phyloP scores from a whole-genome alignment of 2,888 invertebrate genomes.

The Tetragonisca angustula region DNA sequence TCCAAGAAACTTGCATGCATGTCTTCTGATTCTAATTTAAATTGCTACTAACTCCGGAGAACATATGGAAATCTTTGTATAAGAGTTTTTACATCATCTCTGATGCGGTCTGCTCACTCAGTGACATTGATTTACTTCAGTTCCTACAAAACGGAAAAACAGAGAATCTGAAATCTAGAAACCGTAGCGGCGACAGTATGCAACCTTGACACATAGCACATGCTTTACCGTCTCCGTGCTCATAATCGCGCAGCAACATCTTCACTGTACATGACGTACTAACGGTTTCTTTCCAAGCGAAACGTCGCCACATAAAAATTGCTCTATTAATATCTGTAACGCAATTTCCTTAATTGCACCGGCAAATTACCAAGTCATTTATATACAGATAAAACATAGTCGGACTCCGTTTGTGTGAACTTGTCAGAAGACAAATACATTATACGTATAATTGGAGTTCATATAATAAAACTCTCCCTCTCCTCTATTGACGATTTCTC shows the following conservation, averaged over 20 bases:
- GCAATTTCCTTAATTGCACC: not conserved
- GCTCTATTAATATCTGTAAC: not conserved
- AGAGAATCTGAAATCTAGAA: slow-evolving; percentile 60
- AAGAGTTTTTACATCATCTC: not conserved
- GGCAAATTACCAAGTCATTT: not conserved
- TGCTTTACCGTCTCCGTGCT: slow-evolving; percentile 56
- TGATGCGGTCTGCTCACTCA: not conserved
- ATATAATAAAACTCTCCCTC: no score
- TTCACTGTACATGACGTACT: slow-evolving; percentile 46
- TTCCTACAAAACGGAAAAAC: slow-evolving; percentile 63
- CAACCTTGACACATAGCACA: slow-evolving; percentile 69
- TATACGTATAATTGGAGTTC: no score
- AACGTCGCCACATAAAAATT: slow-evolving; percentile 14
- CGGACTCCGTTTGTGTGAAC: no score
- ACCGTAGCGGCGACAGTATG: slow-evolving; percentile 68
- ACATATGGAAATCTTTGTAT: not conserved
- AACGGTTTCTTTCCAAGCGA: slow-evolving; percentile 50
- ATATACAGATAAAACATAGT: not conserved
- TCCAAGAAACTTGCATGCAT: not conserved
- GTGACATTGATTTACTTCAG: slow-evolving; percentile 51
- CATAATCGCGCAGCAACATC: slow-evolving; percentile 52
- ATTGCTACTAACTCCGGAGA: not conserved
- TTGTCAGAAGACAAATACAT: no score
- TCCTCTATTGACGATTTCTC: no score
- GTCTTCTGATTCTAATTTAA: not conserved